Base-by-base conservation (phyloP, 2,888 invertebrate species). In the Anodontia alba region DNA sequence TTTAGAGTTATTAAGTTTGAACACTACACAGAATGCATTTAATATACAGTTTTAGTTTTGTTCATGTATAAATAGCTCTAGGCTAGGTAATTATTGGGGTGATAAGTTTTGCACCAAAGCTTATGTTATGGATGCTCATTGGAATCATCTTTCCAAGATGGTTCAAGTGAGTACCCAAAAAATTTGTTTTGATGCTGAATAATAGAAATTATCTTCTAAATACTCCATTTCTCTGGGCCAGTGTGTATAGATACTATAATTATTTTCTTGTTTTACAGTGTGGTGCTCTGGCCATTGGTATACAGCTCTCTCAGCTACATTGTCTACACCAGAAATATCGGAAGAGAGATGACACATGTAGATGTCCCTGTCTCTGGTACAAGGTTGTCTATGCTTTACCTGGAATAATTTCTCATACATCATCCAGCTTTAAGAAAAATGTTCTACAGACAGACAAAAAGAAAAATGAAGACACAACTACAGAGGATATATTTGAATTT, bases 231-330 rank as follows among this genome's bases (percentile, higher is more conserved):
- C n/a, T n/a, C n/a, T n/a, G n/a, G n/a, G n/a, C n/a, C n/a, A n/a
- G n/a, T n/a, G n/a, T n/a, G n/a, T n/a, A n/a, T n/a, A 38, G 38
- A 38, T 38, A 5, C 38, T 38, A 5, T 38, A 38, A 8, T 8
- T 8, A 38, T 8, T 12, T 38, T 38, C 12, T 38, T 38, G 38
- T 38, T 38, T 54, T 54, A 5, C 74, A 90, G 90, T 87, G 90
- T 71, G 84, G 89, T 17, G 83, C 80, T 15, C 74, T 88, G 29
- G 83, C 87, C 0, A 73, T 88, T 15, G 87, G 88, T 29, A 80
- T 89, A 8, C 83, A 89, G 67, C 46, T 89, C 36, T 43, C 69
- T 26, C 76, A 76, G 20, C 57, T 73, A 7, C 67, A 72, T 38
- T 57, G 54, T 17, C 72, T 77, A 23, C 68, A 78, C 15, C n/a